Evolutionary conservation across 2,888 invertebrate genomes (phyloP), one percentile per base, ranked within the genome.

Genomic region (Nomada lathburiana): DNA sequence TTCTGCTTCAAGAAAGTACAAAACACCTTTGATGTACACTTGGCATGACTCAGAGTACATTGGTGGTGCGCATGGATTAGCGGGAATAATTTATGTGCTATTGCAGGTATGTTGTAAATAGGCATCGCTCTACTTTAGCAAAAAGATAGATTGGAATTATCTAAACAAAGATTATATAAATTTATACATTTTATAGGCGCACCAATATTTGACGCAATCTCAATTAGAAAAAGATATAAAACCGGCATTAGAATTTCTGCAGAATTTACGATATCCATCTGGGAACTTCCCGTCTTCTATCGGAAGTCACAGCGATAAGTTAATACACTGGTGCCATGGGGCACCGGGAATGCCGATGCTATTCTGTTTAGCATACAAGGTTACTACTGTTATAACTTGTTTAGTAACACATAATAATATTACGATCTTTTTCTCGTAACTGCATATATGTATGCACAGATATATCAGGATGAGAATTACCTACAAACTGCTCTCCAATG

Each of bases 271-370:
- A 84, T 96, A 95, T 90, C 91, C 95, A 13, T 96, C 96, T 87
- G 96, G 96, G 2, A 97, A 97, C 94, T 97, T 96, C 92, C 97
- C 97, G 0, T 98, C 98, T 0, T 98, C 98, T 0, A 88, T 97
- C 44, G 96, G 96, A 42, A 96, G 95, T 83, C 94, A 94, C 62
- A 94, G 95, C 47, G 98, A 98, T 93, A 96, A 95, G 93, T 95
- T 98, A 83, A 96, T 98, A 26, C 98, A 98, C 90, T 98, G 98
- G 98, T 98, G 98, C 94, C 98, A 98, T 92, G 98, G 98, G n/a
- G 97, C 98, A 29, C 97, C 98, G 23, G 98, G 98, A 55, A 97
- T 97, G 94, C 95, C 97, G 18, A 96, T 96, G 88, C 94, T 97
- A 88, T 97, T 96, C 87, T 93, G 95, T 84, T 94, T 95, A 86